Evolutionary conservation across 2,888 invertebrate genomes (phyloP).

Genomic region (Coelogynopora nodosa): DNA sequence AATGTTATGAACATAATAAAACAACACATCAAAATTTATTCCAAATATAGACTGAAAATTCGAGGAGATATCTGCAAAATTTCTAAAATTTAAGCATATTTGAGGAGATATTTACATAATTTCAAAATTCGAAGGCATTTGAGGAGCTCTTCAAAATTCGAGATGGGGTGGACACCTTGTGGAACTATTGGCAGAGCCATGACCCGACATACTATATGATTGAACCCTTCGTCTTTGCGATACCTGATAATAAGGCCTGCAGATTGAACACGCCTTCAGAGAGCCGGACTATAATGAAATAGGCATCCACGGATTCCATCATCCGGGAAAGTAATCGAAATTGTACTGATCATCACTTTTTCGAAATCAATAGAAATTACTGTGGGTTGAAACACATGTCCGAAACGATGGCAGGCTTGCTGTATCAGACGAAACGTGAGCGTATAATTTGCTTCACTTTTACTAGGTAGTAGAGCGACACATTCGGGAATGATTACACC

Average conservation of each 20-base stretch:
- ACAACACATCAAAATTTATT: neutral
- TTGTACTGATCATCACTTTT: neutral
- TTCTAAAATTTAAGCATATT: too few relatives aligned
- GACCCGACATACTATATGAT: too few relatives aligned
- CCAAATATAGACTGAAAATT: neutral
- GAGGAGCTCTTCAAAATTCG: neutral
- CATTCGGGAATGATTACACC: neutral
- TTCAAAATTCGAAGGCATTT: neutral
- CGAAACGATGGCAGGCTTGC: constrained; percentile 20
- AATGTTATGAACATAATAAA: neutral
- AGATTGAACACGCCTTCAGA: too few relatives aligned
- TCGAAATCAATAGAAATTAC: constrained; percentile 22
- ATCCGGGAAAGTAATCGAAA: constrained; percentile 24
- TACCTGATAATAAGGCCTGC: too few relatives aligned
- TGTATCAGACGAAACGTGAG: constrained; percentile 11
- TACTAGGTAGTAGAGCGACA: constrained; percentile 24
- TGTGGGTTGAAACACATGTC: neutral
- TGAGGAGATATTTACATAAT: neutral
- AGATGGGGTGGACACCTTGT: neutral
- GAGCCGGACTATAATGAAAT: constrained; percentile 14
- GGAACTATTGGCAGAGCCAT: too few relatives aligned
- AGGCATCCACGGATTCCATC: constrained; percentile 11
- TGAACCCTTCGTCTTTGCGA: too few relatives aligned
- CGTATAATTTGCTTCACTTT: neutral
- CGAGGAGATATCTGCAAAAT: neutral